Evolutionary conservation across 2,888 invertebrate species (phyloP).

Genomic region (Anodontia alba): DNA sequence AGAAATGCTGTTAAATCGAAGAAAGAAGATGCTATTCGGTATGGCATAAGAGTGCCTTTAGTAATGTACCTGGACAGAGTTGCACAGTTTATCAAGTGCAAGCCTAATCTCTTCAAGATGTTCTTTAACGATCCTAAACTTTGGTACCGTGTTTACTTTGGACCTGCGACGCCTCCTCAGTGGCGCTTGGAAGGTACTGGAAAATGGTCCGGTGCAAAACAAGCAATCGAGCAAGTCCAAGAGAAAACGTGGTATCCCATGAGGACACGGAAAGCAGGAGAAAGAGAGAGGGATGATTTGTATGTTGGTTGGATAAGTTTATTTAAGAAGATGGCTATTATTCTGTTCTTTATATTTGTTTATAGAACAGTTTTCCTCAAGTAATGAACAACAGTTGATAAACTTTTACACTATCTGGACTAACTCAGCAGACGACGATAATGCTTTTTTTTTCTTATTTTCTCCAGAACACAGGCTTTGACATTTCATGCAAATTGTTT

Average conservation of each 20-base stretch:
- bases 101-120: constrained; percentile 43
- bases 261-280: constrained; percentile 47
- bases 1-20: constrained; percentile 35
- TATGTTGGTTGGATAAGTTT: constrained; percentile 54
- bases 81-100: constrained; percentile 42
- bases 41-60: constrained; percentile 46
- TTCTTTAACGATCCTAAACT: constrained; percentile 46
- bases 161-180: constrained; percentile 51
- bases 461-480: too few species aligned
- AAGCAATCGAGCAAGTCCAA: constrained; percentile 40
- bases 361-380: too few species aligned
- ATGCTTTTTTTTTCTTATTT: too few species aligned
- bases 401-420: too few species aligned
- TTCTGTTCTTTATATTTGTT: too few species aligned
- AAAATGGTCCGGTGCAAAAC: constrained; percentile 48
- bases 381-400: too few species aligned
- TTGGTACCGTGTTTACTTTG: constrained; percentile 47
- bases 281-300: constrained; percentile 44
- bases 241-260: constrained; percentile 55
- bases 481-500: too few species aligned
- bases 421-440: too few species aligned
- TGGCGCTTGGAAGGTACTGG: constrained; percentile 58
- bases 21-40: constrained; percentile 47
- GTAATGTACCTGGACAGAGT: constrained; percentile 50
- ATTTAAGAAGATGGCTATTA: constrained; percentile 11